These are phyloP conservation scores for Trachelus stipa DNA, from an alignment of 2,888 invertebrate genomes.

Conservation along the genomic window DNA sequence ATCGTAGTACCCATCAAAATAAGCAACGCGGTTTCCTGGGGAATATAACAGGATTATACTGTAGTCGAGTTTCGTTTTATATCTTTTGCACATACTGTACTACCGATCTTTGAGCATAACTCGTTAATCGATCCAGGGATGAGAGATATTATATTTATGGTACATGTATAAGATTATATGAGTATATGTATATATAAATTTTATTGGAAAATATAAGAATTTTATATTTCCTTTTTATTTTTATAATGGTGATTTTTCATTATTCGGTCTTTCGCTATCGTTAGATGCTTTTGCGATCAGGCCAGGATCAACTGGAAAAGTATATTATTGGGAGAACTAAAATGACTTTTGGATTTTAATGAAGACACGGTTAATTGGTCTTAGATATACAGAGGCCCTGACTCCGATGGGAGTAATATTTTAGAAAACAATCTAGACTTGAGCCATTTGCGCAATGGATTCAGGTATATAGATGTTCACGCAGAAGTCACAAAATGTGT, in stretches of 20 bases:
- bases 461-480: neutral
- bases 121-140: too few relatives aligned
- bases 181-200: too few relatives aligned
- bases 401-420: neutral
- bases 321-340: neutral
- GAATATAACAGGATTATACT: neutral
- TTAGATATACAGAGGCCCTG: neutral
- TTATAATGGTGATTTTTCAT: too few relatives aligned
- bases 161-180: too few relatives aligned
- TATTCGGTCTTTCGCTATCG: too few relatives aligned
- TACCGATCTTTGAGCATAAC: too few relatives aligned
- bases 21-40: constrained; percentile 26
- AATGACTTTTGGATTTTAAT: neutral
- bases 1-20: constrained; percentile 43
- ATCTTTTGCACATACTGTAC: neutral
- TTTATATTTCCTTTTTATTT: too few relatives aligned
- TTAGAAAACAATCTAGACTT: neutral
- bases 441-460: neutral
- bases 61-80: neutral
- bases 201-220: too few relatives aligned
- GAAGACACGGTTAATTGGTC: neutral
- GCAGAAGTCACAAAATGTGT: neutral
- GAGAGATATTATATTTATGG: too few relatives aligned
- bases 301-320: neutral
- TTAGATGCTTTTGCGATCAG: too few relatives aligned